Conservation (phyloP, 2,113 vertebrate species). For the Ceyx cyanopectus region DNA sequence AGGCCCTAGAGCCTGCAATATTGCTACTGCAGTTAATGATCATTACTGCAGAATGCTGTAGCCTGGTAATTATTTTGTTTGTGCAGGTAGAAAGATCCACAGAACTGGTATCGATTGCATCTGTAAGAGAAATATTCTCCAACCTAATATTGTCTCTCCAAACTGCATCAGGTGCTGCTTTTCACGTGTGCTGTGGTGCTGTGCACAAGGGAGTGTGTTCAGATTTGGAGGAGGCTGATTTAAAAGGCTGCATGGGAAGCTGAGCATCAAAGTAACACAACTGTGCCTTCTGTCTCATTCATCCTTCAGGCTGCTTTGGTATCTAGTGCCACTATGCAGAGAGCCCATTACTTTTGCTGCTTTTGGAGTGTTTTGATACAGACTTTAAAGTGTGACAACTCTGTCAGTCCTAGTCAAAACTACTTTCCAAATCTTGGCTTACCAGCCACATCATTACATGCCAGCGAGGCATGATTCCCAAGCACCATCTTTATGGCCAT, state of each 20-base stretch:
- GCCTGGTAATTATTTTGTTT: constrained; percentile 31
- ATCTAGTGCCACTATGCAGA: not conserved
- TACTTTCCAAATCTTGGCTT: not conserved
- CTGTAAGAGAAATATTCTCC: constrained; percentile 22
- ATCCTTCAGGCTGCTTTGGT: not conserved
- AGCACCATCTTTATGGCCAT: not conserved
- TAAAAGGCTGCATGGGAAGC: constrained; percentile 5
- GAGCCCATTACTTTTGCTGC: not conserved
- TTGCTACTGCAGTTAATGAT: constrained; percentile 62
- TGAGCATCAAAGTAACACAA: not conserved
- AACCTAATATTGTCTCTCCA: not conserved
- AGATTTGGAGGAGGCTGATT: not conserved
- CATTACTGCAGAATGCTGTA: constrained; percentile 59
- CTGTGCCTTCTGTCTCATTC: constrained; percentile 8
- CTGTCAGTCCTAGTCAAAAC: not conserved
- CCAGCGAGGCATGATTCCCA: not conserved
- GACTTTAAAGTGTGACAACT: not conserved
- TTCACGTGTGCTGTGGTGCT: not conserved
- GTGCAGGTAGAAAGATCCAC: constrained; percentile 30
- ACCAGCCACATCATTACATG: not conserved
- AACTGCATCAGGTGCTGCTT: not conserved
- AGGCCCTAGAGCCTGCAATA: constrained; percentile 60
- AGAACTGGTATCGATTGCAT: not conserved
- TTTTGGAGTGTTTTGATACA: not conserved
- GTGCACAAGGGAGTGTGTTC: not conserved